Evolutionary conservation across 2,888 invertebrate species (phyloP).

Genomic region (Cerceris rybyensis): DNA sequence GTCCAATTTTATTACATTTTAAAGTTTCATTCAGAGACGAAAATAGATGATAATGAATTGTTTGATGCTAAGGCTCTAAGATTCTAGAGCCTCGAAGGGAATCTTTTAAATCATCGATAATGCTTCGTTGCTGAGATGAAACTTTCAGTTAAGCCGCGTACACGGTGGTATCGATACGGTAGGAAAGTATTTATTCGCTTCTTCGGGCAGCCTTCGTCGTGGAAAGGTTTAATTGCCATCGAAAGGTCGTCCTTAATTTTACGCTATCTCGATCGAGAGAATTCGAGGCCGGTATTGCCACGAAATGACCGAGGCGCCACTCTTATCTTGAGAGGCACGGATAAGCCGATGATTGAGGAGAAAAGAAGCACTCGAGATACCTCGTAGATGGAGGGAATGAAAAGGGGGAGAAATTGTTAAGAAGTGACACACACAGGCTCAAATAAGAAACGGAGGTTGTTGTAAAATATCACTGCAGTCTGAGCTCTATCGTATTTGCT

Average conservation of each 20-base stretch:
- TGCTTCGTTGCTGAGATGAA: too few relatives aligned
- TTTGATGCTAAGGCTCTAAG: too few relatives aligned
- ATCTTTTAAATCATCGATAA: too few relatives aligned
- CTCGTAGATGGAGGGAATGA: slow-evolving; percentile 28
- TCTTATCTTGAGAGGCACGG: slow-evolving; percentile 73
- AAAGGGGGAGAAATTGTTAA: slow-evolving; percentile 40
- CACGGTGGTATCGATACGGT: not conserved
- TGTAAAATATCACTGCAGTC: not conserved
- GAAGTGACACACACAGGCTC: slow-evolving; percentile 50
- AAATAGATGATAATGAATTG: too few relatives aligned
- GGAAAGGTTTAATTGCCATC: slow-evolving; percentile 66
- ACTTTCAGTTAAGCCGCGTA: too few relatives aligned
- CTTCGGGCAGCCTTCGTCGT: slow-evolving; percentile 36
- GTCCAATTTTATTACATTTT: too few relatives aligned
- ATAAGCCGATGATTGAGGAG: slow-evolving; percentile 75
- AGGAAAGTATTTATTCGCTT: slow-evolving; percentile 26
- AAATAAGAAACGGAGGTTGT: slow-evolving; percentile 3
- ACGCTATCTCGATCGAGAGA: slow-evolving; percentile 64
- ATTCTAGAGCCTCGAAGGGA: too few relatives aligned
- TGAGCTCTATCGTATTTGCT: too few relatives aligned
- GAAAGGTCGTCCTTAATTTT: slow-evolving; percentile 68
- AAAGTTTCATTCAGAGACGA: too few relatives aligned
- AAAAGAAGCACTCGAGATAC: slow-evolving; percentile 68
- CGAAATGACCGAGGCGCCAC: slow-evolving; percentile 77
- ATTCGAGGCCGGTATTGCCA: slow-evolving; percentile 62